A percentile compares a stretch with the other conserved stretches of the same genome.
Conservation (phyloP, 2,888 invertebrate species). For the Lacanobia oleracea region DNA sequence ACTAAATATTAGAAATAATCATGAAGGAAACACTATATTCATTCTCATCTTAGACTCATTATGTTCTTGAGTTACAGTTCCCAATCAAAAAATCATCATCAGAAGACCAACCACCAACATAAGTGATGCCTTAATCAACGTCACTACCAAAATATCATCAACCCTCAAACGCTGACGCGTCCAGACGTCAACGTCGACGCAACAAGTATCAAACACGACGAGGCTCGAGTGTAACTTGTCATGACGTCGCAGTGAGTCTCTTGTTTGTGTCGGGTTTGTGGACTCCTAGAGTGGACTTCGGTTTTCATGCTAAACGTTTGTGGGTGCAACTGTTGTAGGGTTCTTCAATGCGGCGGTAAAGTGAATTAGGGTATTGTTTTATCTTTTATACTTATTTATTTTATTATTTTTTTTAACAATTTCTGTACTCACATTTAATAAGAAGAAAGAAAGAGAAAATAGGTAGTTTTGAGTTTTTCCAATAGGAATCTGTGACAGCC, state of each 20-base stretch:
- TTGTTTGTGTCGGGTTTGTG: slow-evolving; percentile 60
- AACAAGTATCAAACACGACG: slow-evolving; percentile 64
- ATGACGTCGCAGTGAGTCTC: slow-evolving; percentile 53
- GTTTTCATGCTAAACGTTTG: slow-evolving; percentile 54
- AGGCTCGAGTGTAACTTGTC: slow-evolving; percentile 65
- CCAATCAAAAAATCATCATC: neutral
- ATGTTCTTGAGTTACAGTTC: neutral
- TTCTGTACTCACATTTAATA: too few species aligned
- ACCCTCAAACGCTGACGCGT: slow-evolving; percentile 60
- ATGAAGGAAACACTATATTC: too few species aligned
- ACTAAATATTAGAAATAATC: too few species aligned
- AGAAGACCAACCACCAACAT: slow-evolving; percentile 1
- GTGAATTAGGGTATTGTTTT: neutral
- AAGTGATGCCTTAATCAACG: too few species aligned
- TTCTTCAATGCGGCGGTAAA: neutral
- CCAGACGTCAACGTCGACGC: slow-evolving; percentile 58
- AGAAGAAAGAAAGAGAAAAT: too few species aligned
- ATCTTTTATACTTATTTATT: too few species aligned
- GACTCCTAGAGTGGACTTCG: slow-evolving; percentile 50
- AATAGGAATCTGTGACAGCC: too few species aligned
- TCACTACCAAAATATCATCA: slow-evolving; percentile 39
- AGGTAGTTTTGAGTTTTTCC: too few species aligned
- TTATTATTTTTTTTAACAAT: too few species aligned
- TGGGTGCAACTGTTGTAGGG: neutral
- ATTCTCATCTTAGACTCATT: too few species aligned